Percentiles rank a stretch among this genome's conserved stretches.
Conservation (phyloP, 2,797 vertebrate species). For the Coregonus suidteri region DNA sequence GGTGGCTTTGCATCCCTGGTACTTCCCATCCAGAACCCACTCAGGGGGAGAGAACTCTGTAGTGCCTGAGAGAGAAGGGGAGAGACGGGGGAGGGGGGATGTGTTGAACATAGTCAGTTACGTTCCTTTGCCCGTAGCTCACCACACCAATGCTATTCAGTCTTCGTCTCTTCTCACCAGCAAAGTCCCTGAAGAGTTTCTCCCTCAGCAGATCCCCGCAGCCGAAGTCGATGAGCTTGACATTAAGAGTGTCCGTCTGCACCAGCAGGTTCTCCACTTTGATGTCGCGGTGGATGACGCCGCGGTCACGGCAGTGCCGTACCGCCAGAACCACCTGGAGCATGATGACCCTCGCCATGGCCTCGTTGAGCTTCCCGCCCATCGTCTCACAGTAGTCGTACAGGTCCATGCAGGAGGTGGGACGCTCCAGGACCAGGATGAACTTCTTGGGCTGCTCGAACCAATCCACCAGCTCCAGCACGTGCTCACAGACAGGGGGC, state of each 20-base stretch:
- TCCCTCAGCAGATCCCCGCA: constrained; percentile 31
- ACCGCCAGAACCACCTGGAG: constrained; percentile 35
- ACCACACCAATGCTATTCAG: background rate
- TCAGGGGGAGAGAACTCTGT: constrained; percentile 67
- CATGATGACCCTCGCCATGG: constrained; percentile 4
- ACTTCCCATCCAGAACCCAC: constrained; percentile 65
- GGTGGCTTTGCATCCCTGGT: constrained; percentile 62
- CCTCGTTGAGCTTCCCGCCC: constrained; percentile 14
- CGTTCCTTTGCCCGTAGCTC: background rate
- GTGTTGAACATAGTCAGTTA: background rate
- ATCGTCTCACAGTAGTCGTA: background rate
- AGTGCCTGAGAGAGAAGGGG: constrained; percentile 52
- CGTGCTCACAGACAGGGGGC: constrained; percentile 8
- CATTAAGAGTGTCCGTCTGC: constrained; percentile 1
- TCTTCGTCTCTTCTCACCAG: constrained; percentile 14
- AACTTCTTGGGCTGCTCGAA: constrained; percentile 11
- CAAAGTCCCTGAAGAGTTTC: constrained; percentile 22
- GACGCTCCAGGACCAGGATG: constrained; percentile 34
- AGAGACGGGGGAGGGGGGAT: no score
- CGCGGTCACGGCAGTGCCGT: constrained; percentile 25
- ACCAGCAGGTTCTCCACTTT: constrained; percentile 43
- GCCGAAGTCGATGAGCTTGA: constrained; percentile 48
- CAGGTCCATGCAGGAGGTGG: constrained; percentile 29
- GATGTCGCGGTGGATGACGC: constrained; percentile 36
- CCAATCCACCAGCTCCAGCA: constrained; percentile 35